phyloP scores from a whole-genome alignment of 2,797 vertebrate species.

The Cercopithecus mitis region DNA sequence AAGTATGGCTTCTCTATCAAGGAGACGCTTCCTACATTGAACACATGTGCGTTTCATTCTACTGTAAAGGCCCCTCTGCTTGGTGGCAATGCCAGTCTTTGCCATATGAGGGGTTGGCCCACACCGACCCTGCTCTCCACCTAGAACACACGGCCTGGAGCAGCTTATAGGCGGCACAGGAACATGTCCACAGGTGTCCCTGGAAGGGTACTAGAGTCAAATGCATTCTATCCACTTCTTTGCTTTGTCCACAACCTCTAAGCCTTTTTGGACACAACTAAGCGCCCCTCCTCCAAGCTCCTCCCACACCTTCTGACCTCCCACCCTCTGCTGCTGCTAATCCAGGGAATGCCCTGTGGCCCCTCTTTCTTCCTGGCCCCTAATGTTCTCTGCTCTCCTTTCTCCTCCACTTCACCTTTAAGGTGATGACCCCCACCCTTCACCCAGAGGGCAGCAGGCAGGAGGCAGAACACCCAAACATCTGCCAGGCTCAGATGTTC shows the following conservation, averaged over 20 bases:
- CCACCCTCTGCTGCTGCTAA: not conserved
- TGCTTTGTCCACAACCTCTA: not conserved
- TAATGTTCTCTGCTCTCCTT: not conserved
- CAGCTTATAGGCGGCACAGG: not conserved
- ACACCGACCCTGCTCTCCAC: not conserved
- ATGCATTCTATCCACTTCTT: not conserved
- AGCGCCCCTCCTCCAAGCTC: accelerated
- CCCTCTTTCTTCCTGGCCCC: not conserved
- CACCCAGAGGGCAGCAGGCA: not conserved
- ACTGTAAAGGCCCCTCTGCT: not conserved
- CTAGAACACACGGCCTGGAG: not conserved
- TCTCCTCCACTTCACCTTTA: not conserved
- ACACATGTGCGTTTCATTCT: not conserved
- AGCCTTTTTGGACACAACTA: not conserved
- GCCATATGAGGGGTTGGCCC: not conserved
- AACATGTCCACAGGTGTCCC: not conserved
- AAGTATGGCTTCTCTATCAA: not conserved
- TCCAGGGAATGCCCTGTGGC: not conserved
- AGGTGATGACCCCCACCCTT: not conserved
- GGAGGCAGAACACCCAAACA: not conserved
- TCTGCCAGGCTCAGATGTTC: not conserved
- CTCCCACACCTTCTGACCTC: not conserved
- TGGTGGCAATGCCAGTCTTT: not conserved
- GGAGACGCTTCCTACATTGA: accelerated
- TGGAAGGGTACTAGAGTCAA: too few relatives aligned